Conservation (phyloP, 2,797 vertebrate species). For the Enteromius afrohamiltoni region DNA sequence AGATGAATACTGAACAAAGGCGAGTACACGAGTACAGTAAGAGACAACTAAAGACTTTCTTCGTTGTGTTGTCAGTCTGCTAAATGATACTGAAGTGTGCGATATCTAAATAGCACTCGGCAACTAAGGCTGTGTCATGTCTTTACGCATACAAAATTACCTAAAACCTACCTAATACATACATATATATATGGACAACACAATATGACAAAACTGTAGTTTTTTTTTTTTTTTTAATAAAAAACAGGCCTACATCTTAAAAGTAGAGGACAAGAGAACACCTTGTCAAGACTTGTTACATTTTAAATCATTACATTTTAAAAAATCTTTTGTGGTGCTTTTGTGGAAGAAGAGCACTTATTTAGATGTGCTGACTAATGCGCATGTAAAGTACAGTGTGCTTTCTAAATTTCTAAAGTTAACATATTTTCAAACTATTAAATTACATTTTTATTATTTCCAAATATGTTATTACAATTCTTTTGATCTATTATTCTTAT, state of each 20-base stretch:
- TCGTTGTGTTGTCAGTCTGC: slow-evolving; percentile 1
- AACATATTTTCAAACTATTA: not conserved
- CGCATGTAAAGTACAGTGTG: not conserved
- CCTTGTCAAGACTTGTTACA: not conserved
- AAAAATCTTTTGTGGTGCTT: not conserved
- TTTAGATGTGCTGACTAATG: not conserved
- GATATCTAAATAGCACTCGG: not conserved
- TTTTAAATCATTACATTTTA: not conserved
- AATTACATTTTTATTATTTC: not conserved
- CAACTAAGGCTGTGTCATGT: not conserved
- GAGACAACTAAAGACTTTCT: not conserved
- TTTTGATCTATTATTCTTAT: not conserved
- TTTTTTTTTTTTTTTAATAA: not conserved
- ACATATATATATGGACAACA: not conserved
- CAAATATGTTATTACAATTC: not conserved
- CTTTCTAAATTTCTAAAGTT: not conserved
- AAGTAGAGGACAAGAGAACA: not conserved
- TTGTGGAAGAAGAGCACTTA: not conserved
- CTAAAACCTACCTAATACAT: not conserved
- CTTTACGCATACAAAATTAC: not conserved
- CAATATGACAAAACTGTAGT: not conserved
- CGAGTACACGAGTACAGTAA: not conserved
- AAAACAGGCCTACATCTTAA: not conserved
- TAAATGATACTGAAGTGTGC: not conserved
- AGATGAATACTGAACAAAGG: not conserved